Conservation (phyloP, 2,113 vertebrate genomes). For the Crotalus helleri region DNA sequence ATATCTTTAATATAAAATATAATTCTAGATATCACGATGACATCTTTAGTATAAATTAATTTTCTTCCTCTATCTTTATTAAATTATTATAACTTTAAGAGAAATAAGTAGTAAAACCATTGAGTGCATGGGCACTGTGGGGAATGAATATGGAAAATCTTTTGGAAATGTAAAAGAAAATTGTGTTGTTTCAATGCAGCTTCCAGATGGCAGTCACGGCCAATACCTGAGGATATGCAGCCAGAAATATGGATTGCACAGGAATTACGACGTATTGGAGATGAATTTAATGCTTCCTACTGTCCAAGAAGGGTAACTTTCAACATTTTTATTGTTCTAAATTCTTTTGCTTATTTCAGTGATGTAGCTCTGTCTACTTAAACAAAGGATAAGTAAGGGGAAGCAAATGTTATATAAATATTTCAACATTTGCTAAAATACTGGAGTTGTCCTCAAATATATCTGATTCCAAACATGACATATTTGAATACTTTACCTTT, state of each 20-base stretch:
- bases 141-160: not conserved
- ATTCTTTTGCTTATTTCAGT: conserved; percentile 21
- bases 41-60: not conserved
- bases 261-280: conserved; percentile 85
- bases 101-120: fast-evolving
- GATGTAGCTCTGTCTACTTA: not conserved
- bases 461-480: not conserved
- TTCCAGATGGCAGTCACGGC: conserved; percentile 66
- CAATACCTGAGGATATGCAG: conserved; percentile 69
- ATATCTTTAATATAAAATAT: not conserved
- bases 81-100: not conserved
- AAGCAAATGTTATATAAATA: not conserved
- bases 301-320: conserved; percentile 73
- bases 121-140: not conserved
- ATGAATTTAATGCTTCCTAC: conserved; percentile 79
- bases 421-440: not conserved
- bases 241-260: conserved; percentile 78
- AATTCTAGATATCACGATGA: not conserved
- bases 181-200: conserved; percentile 51
- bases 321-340: conserved; percentile 16
- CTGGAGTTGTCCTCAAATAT: not conserved
- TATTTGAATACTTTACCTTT: not conserved
- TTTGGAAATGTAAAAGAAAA: not conserved
- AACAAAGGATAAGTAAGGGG: not conserved
- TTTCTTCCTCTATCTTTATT: not conserved